A percentile compares a stretch with the other conserved stretches of the same genome.
These are phyloP conservation scores for Lerista edwardsae DNA, from an alignment of 2,797 vertebrate species.

Conservation along the genomic window DNA sequence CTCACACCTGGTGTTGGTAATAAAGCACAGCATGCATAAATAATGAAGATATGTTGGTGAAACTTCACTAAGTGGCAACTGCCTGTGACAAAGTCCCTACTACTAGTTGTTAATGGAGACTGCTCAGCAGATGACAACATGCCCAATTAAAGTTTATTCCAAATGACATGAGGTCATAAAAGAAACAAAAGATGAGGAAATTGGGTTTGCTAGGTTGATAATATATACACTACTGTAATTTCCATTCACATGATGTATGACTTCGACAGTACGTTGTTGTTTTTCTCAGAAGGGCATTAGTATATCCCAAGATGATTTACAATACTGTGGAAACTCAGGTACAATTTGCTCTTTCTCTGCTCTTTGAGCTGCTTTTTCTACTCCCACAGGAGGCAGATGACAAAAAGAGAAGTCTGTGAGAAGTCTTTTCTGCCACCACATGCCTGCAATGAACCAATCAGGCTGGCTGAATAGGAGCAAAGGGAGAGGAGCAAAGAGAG, in stretches of 20 bases:
- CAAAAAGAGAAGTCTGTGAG: neutral
- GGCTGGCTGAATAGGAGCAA: neutral
- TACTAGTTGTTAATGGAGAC: conserved; percentile 58
- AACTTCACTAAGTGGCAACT: conserved; percentile 81
- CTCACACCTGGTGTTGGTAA: conserved; percentile 75
- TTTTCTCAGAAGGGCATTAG: neutral
- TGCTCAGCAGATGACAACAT: conserved; percentile 59
- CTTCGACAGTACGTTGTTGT: neutral
- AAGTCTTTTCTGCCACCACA: neutral
- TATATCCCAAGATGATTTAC: neutral
- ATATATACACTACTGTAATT: conserved; percentile 33
- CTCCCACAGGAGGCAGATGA: neutral
- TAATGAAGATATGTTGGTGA: conserved; percentile 78
- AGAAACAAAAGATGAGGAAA: conserved; percentile 66
- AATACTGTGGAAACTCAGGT: neutral
- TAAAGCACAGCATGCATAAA: conserved; percentile 80
- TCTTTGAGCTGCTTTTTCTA: neutral
- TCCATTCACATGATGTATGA: conserved; percentile 4
- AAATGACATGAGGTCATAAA: conserved; percentile 61
- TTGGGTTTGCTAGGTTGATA: conserved; percentile 38
- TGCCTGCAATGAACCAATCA: neutral
- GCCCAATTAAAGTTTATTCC: conserved; percentile 66
- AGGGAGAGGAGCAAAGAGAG: neutral
- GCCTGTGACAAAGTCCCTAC: conserved; percentile 74
- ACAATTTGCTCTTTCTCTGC: neutral